Evolutionary conservation across 1,140 invertebrate genomes (phyloP).

Genomic region (Holcopasites calliopsidis): DNA sequence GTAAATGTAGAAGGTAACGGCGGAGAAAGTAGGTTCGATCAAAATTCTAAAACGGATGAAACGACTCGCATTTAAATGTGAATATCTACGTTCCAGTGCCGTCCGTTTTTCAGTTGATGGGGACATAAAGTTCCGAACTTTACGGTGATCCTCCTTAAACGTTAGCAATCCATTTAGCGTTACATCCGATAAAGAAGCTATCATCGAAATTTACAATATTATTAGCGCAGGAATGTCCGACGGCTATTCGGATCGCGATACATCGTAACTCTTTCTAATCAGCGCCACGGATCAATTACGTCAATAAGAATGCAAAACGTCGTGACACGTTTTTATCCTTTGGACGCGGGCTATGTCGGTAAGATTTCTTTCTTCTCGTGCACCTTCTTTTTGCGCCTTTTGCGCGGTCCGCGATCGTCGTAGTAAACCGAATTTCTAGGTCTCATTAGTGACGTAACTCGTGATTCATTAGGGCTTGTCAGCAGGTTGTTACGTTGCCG

Average conservation of each 20-base stretch:
- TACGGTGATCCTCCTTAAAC: not conserved
- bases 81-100: not conserved
- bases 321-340: not conserved
- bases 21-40: not conserved
- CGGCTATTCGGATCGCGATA: not conserved
- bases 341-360: no score
- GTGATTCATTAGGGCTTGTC: conserved; percentile 50
- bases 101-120: not conserved
- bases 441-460: conserved; percentile 22
- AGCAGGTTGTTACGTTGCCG: conserved; percentile 44
- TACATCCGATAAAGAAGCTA: not conserved
- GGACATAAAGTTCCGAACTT: not conserved
- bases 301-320: not conserved
- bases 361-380: not conserved
- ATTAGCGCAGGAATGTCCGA: conserved; percentile 6
- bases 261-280: conserved; percentile 16
- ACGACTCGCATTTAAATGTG: not conserved
- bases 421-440: conserved; percentile 17
- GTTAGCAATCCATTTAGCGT: not conserved
- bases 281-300: not conserved
- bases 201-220: conserved; percentile 4
- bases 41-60: not conserved
- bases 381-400: not conserved
- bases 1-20: not conserved
- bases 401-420: not conserved